Base-by-base conservation (phyloP, 1,140 invertebrate genomes). In the Drosophila sp. region DNA sequence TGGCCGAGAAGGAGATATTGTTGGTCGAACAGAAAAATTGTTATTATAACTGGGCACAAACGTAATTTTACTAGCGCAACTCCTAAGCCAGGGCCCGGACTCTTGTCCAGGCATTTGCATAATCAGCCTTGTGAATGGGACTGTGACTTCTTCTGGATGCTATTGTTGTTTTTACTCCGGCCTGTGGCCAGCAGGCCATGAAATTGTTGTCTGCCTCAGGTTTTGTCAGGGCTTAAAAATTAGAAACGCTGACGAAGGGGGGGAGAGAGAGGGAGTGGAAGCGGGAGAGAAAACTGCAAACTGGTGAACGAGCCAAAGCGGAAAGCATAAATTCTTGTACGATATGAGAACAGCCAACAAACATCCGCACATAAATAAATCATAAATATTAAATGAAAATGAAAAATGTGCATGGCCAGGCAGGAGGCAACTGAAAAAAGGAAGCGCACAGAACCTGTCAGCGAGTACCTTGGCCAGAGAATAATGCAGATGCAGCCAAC, bases 311-410 rank as follows among this genome's bases (percentile, higher is more conserved):
- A 66, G 83, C 82, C 82, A 86, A 87, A 83, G 70, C 83, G 84
- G 83, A 87, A 87, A 87, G 79, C 84, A 87, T 87, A 87, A 87
- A 87, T 87, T 89, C 64, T 80, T 54, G 50, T 83, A 80, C 84
- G 83, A 89, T 86, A 86, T 89, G 83, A 89, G 66, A 87, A 72
- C 62, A 89, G 84, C 83, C 84, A 87, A 75, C 84, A 80, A 84
- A 82, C 83, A 87, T 84, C 79, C 83, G 84, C 83, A 87, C 83
- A 89, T 74, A 89, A 87, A 87, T 87, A 87, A 84, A 87, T 89
- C 83, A 87, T 89, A 89, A 84, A 89, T 89, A 89, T 90, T 84
- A 89, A 89, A 89, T 86, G 82, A 86, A 87, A 84, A 84, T 87
- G 83, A 86, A 87, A 86, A 86, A 54, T 50, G 55, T 40, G 60